Base-by-base conservation (phyloP, 2,888 invertebrate species). In the Prionchulus punctatus region DNA sequence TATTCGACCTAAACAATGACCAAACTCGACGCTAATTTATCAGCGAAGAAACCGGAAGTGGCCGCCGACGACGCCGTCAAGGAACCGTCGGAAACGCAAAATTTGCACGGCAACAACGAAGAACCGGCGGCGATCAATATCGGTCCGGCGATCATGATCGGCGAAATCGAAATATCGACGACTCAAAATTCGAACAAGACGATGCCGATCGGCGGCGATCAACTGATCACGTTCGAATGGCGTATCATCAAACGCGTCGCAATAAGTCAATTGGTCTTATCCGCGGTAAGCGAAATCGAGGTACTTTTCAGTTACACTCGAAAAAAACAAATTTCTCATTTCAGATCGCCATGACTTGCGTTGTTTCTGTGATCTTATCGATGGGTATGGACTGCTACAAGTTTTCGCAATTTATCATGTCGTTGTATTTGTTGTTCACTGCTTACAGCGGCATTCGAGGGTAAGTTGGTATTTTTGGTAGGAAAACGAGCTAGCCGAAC, bases 351-450 rank as follows among this genome's bases (percentile, higher is more conserved):
- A n/a, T 12, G 53, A 51, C 53, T 30, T 57, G 57, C 30, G 50
- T 59, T n/a, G 30, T 54, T 12, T 21, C 54, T 25, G 43, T 55
- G 2, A 47, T 59, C n/a, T 30, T 50, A 26, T 31, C 49, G 45
- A 52, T 43, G 23, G 59, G 59, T 27, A 57, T 57, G 57, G 55
- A 31, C 48, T 31, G 57, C 36, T 55, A 57, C 48, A 57, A 56
- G 43, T 59, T 59, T 47, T 57, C 59, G 3, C 54, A 54, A 4
- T 36, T 54, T 15, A 53, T 43, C 31, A 31, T 27, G 50, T 45
- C 53, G 1, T 43, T 47, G 1, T 58, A 55, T 31, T 55, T 61
- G 36, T 54, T 60, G 49, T 55, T 54, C 57, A 60, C 59, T 30
- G 55, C 57, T 28, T 55, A 47, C 31, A 45, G 53, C 28, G 57